Conservation (phyloP, 2,888 invertebrate species). For the Brenthis hecate region DNA sequence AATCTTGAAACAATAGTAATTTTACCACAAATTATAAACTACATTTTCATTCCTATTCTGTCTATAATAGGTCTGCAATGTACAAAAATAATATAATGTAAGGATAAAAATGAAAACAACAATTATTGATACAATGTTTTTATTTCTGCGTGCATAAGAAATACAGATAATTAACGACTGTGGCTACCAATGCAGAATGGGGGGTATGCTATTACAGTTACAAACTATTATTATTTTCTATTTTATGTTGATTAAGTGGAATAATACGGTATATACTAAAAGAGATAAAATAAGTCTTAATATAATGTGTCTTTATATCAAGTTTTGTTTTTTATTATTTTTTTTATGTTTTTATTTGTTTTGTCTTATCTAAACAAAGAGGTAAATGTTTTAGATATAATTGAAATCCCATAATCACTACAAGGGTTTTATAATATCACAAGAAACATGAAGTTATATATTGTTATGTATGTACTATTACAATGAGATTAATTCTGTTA, state of each 20-base stretch:
- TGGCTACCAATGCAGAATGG: constrained; percentile 7
- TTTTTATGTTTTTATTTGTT: constrained; percentile 11
- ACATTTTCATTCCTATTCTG: too few species aligned
- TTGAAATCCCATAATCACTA: constrained; percentile 16
- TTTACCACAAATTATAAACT: not conserved
- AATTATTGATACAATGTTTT: constrained; percentile 6
- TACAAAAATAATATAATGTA: not conserved
- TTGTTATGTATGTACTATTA: constrained; percentile 10
- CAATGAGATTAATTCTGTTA: not conserved
- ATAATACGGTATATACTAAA: constrained; percentile 7
- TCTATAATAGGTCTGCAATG: too few species aligned
- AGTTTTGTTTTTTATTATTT: constrained; percentile 5
- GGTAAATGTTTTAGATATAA: constrained; percentile 23
- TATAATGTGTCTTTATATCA: constrained; percentile 22
- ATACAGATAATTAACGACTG: constrained; percentile 6
- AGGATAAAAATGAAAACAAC: constrained; percentile 5
- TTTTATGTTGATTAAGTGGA: constrained; percentile 20
- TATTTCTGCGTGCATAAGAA: constrained; percentile 10
- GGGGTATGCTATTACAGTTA: constrained; percentile 1
- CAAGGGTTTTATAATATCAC: constrained; percentile 7
- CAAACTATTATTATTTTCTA: constrained; percentile 16
- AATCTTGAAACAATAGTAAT: too few species aligned
- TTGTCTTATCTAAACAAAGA: constrained; percentile 13
- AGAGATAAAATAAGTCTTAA: constrained; percentile 18
- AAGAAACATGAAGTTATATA: constrained; percentile 13